A percentile compares a stretch with the other conserved stretches of the same genome.
Conservation (phyloP, 2,113 vertebrate genomes). For the Chamaea fasciata region DNA sequence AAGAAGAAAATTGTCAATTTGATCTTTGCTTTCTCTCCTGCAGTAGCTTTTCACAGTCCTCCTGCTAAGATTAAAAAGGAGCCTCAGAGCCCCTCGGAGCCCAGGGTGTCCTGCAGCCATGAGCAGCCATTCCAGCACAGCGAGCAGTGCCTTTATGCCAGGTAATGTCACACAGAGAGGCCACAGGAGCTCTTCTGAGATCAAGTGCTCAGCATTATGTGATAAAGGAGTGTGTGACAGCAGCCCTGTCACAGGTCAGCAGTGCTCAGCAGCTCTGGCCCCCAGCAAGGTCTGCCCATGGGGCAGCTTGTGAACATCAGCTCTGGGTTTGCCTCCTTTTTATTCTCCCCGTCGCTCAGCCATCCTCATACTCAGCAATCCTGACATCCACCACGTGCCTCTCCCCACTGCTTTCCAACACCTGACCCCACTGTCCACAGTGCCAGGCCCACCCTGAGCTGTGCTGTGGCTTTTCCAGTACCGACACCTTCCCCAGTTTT, state of each 20-base stretch:
- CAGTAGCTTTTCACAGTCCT: slow-evolving; percentile 96
- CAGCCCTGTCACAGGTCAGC: background rate
- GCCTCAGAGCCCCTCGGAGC: slow-evolving; percentile 86
- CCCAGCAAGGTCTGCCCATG: too few relatives aligned
- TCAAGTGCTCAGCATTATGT: background rate
- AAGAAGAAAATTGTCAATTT: background rate
- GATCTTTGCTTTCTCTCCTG: background rate
- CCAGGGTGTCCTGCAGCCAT: slow-evolving; percentile 85
- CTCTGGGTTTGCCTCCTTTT: background rate
- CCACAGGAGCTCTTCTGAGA: background rate
- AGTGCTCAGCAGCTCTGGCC: background rate
- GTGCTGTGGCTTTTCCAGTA: background rate
- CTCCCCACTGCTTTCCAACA: rapidly evolving
- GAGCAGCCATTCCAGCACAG: slow-evolving; percentile 83
- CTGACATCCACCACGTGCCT: rapidly evolving
- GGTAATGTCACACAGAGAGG: slow-evolving; percentile 56
- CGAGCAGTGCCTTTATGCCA: slow-evolving; percentile 96
- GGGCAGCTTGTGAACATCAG: too few relatives aligned
- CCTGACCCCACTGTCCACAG: rapidly evolving
- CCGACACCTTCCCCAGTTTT: background rate
- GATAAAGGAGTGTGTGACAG: rapidly evolving
- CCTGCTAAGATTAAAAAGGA: slow-evolving; percentile 95
- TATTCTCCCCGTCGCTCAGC: background rate
- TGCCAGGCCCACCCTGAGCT: background rate
- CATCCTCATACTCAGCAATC: background rate